These are phyloP conservation scores for Reticulitermes speratus DNA, from an alignment of 1,140 invertebrate genomes.

Conservation along the genomic window DNA sequence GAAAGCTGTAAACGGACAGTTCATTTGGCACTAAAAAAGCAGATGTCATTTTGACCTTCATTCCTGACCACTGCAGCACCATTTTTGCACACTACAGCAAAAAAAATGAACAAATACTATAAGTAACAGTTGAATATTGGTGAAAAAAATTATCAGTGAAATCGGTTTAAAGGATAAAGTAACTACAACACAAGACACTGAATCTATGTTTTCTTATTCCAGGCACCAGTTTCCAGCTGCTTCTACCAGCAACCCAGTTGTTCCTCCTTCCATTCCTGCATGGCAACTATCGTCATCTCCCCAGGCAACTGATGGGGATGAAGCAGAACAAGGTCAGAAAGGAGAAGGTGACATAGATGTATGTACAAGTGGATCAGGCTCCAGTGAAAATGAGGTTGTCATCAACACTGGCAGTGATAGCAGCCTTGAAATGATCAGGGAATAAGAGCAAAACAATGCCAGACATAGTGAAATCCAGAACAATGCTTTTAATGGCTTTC, in stretches of 20 bases:
- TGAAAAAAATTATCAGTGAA: too few species aligned
- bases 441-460: constrained; percentile 33
- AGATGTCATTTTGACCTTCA: too few species aligned
- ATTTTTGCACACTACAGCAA: too few species aligned
- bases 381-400: constrained; percentile 32
- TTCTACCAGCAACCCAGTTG: constrained; percentile 53
- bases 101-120: too few species aligned
- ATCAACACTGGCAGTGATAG: constrained; percentile 49
- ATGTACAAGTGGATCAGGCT: constrained; percentile 23
- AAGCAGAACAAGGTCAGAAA: constrained; percentile 39
- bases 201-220: constrained; percentile 33
- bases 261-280: constrained; percentile 70
- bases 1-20: too few species aligned
- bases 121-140: too few species aligned
- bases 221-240: constrained; percentile 69
- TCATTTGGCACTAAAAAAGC: too few species aligned
- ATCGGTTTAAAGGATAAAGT: too few species aligned
- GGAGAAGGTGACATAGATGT: constrained; percentile 26
- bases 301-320: constrained; percentile 44
- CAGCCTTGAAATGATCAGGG: constrained; percentile 52
- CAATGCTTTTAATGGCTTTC: too few species aligned
- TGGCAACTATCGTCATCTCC: constrained; percentile 61
- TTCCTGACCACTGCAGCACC: too few species aligned
- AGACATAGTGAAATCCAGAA: too few species aligned
- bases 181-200: too few species aligned